A percentile compares a stretch with the other conserved stretches of the same genome.
Evolutionary conservation across 1,140 invertebrate genomes (phyloP).

Genomic region (Cydia fagiglandana): DNA sequence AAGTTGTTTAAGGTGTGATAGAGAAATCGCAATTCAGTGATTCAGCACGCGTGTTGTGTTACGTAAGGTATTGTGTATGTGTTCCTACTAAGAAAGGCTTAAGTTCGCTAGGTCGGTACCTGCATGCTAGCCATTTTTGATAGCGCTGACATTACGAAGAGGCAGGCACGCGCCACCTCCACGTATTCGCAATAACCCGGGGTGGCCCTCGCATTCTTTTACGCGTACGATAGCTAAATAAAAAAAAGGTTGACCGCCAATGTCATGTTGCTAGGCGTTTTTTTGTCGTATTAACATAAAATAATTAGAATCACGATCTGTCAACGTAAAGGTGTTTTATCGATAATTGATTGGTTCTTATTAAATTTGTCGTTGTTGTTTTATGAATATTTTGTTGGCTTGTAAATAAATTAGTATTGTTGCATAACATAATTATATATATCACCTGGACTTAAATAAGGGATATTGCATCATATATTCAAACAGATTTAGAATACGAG

Average conservation of each 20-base stretch:
- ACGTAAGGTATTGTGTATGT: slow-evolving; percentile 58
- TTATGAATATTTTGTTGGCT: not conserved
- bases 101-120: not conserved
- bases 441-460: not conserved
- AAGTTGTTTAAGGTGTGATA: slow-evolving; percentile 53
- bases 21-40: slow-evolving; percentile 55
- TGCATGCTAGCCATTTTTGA: not conserved
- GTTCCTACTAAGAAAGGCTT: not conserved
- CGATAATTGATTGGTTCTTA: slow-evolving; percentile 15
- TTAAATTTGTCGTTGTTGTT: not conserved
- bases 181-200: slow-evolving; percentile 51
- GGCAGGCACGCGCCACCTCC: slow-evolving; percentile 47
- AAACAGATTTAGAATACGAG: not conserved
- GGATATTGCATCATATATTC: not conserved
- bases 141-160: slow-evolving; percentile 18
- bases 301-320: slow-evolving; percentile 30
- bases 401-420: not conserved
- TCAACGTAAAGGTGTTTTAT: slow-evolving; percentile 17
- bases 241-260: slow-evolving; percentile 38
- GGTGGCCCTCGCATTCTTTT: slow-evolving; percentile 53
- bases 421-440: not conserved
- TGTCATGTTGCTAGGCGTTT: slow-evolving; percentile 32
- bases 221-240: slow-evolving; percentile 43
- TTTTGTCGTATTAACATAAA: slow-evolving; percentile 30
- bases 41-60: slow-evolving; percentile 52